Conservation (phyloP, 2,797 vertebrate species). For the Buceros bicornis region DNA sequence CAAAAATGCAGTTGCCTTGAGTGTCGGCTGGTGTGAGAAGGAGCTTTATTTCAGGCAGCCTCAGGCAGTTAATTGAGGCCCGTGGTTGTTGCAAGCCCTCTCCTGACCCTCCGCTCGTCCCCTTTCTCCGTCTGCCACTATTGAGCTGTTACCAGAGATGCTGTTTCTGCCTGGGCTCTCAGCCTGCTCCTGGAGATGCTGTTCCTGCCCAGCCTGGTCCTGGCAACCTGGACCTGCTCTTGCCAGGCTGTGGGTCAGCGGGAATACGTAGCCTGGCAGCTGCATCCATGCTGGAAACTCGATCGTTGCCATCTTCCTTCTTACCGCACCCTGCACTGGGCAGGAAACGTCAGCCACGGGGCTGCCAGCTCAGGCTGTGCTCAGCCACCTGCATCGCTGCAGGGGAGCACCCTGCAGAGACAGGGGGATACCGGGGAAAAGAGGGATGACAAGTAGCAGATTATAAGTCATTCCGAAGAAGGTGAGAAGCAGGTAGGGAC, state of each 20-base stretch:
- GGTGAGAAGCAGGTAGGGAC: background rate
- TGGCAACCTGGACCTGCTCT: background rate
- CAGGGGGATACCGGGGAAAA: background rate
- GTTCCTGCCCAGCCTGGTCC: constrained; percentile 12
- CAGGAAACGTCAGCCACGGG: background rate
- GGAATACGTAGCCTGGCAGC: constrained; percentile 23
- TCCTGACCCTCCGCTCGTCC: constrained; percentile 12
- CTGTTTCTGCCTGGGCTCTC: constrained; percentile 46
- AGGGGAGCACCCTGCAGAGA: background rate
- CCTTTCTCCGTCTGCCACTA: background rate
- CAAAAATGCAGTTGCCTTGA: constrained; percentile 38
- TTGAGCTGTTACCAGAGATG: background rate
- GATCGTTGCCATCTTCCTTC: background rate
- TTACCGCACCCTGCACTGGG: background rate
- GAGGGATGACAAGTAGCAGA: background rate
- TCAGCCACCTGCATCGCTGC: background rate
- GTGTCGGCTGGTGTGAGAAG: constrained; percentile 18
- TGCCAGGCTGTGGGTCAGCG: constrained; percentile 25
- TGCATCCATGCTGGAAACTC: constrained; percentile 28
- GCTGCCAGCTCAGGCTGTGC: background rate
- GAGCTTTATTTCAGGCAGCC: constrained; percentile 41
- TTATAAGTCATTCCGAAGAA: background rate
- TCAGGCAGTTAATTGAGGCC: constrained; percentile 24
- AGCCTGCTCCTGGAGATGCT: background rate
- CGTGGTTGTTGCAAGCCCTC: background rate